Percentiles rank a stretch among this genome's conserved stretches.
Conservation (phyloP, 2,888 invertebrate species). For the Caenorhabditis sp. region DNA sequence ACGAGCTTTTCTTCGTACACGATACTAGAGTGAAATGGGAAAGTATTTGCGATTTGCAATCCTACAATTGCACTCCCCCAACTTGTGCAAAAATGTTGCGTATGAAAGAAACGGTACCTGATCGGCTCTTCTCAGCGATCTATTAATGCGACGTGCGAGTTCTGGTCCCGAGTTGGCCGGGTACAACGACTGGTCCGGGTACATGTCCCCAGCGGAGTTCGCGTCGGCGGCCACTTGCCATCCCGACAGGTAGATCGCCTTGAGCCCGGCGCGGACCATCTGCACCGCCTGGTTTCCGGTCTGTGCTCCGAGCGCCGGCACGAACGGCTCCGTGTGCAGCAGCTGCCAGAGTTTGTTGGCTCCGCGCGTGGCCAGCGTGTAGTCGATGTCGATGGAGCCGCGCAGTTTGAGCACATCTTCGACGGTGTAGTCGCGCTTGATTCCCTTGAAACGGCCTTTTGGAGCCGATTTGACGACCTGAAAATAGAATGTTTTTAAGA, state of each 20-base stretch:
- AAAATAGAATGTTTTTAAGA: conserved; percentile 10
- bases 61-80: too few relatives aligned
- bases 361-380: conserved; percentile 79
- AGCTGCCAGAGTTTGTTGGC: conserved; percentile 79
- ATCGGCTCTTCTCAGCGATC: conserved; percentile 79
- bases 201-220: conserved; percentile 79
- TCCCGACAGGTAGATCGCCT: conserved; percentile 80
- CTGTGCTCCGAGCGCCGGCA: conserved; percentile 79
- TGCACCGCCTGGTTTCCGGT: conserved; percentile 80
- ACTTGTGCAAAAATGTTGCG: too few relatives aligned
- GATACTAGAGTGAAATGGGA: too few relatives aligned
- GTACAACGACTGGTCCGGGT: conserved; percentile 80
- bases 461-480: conserved; percentile 78
- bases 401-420: conserved; percentile 79
- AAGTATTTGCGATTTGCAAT: too few relatives aligned
- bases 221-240: conserved; percentile 80
- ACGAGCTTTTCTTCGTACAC: background rate
- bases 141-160: conserved; percentile 78
- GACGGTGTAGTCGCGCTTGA: conserved; percentile 78
- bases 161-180: conserved; percentile 80
- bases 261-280: conserved; percentile 79
- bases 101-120: too few relatives aligned
- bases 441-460: conserved; percentile 79
- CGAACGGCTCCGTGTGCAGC: conserved; percentile 78
- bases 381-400: conserved; percentile 79